Conservation (phyloP, 2,888 invertebrate species). For the Dicyrtomina minuta region DNA sequence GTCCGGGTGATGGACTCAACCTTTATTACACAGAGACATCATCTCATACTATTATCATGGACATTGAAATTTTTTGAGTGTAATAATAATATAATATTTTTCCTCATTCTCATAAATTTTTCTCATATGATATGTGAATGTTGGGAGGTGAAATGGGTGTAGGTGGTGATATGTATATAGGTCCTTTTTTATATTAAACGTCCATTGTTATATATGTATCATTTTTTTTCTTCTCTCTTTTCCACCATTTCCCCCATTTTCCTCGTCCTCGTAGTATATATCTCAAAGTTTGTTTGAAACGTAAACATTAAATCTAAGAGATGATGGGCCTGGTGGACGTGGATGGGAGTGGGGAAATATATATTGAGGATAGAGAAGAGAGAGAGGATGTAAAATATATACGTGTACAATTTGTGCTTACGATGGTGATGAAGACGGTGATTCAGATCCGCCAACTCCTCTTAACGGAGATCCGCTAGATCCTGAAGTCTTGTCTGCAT, state of each 20-base stretch:
- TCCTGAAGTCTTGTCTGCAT: conserved; percentile 41
- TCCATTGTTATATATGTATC: no score
- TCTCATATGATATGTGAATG: neutral
- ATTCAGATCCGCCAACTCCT: conserved; percentile 39
- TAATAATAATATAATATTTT: neutral
- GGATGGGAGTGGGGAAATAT: no score
- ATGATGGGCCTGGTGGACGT: no score
- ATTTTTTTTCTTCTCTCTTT: no score
- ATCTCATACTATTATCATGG: no score
- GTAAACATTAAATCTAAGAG: no score
- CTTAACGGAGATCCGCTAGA: conserved; percentile 37
- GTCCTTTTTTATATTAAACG: no score
- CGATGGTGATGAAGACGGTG: conserved; percentile 41
- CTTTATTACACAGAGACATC: conserved; percentile 16
- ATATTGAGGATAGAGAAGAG: no score
- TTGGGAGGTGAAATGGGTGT: neutral
- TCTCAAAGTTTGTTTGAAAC: no score
- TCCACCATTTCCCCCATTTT: no score
- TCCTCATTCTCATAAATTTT: neutral
- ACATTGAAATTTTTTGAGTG: neutral
- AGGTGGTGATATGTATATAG: neutral
- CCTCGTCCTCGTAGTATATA: no score
- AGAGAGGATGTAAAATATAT: no score
- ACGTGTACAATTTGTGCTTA: conserved; percentile 24
- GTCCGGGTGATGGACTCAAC: conserved; percentile 43